A percentile compares a stretch with the other conserved stretches of the same genome.
Evolutionary conservation across 2,888 invertebrate genomes (phyloP).

Genomic region (Watsonalla binaria): DNA sequence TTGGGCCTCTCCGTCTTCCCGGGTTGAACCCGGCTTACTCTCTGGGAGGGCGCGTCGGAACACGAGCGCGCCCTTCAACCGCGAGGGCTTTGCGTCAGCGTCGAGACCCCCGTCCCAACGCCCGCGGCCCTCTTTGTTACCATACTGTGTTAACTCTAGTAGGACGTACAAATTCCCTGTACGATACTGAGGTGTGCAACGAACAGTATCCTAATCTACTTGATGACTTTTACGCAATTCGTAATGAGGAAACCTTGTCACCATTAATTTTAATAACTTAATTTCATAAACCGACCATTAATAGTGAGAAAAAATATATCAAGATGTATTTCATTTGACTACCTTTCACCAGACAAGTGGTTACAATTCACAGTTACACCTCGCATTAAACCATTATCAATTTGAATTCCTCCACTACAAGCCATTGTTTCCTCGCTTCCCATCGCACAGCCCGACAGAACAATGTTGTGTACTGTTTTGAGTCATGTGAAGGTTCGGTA

Average conservation of each 20-base stretch:
- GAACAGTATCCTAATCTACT: too few relatives aligned
- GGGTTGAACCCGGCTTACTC: too few relatives aligned
- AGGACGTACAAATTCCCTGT: too few relatives aligned
- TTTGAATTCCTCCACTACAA: slow-evolving; percentile 36
- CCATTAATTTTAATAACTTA: background rate
- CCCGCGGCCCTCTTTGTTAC: too few relatives aligned
- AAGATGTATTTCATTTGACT: slow-evolving; percentile 3
- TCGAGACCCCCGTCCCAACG: too few relatives aligned
- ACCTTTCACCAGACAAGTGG: slow-evolving; percentile 33
- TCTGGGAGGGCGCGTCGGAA: too few relatives aligned
- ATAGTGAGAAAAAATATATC: background rate
- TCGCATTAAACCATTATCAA: slow-evolving; percentile 28
- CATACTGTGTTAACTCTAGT: too few relatives aligned
- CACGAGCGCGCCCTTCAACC: too few relatives aligned
- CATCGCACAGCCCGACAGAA: slow-evolving; percentile 35
- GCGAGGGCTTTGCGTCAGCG: too few relatives aligned
- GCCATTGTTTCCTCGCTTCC: slow-evolving; percentile 48
- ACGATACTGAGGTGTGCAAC: too few relatives aligned
- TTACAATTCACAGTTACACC: slow-evolving; percentile 30
- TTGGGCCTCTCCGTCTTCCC: too few relatives aligned
- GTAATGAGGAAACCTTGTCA: background rate
- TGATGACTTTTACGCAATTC: background rate
- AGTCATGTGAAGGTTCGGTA: slow-evolving; percentile 24
- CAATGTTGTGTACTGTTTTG: slow-evolving; percentile 32
- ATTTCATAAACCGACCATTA: background rate